Percentiles rank a stretch among this genome's conserved stretches.
phyloP scores from a whole-genome alignment of 2,797 vertebrate genomes.

The Discoglossus pictus region DNA sequence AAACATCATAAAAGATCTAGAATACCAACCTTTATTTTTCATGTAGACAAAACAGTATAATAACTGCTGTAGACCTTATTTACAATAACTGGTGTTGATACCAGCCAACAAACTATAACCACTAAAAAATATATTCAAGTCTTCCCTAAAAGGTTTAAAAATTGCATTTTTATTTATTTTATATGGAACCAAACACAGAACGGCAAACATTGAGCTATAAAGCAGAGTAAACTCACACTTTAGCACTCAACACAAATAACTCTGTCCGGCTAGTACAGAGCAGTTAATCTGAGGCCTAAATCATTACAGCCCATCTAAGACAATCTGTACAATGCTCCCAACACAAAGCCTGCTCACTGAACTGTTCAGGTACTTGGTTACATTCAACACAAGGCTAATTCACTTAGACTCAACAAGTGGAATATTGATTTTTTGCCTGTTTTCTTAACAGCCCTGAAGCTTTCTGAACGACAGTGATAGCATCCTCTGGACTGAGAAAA shows the following conservation, averaged over 20 bases:
- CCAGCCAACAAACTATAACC: too few species aligned
- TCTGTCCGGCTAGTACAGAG: conserved; percentile 48
- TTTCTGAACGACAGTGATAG: conserved; percentile 69
- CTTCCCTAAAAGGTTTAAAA: too few species aligned
- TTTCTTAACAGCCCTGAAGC: conserved; percentile 71
- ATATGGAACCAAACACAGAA: conserved; percentile 2
- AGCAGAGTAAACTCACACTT: conserved; percentile 50
- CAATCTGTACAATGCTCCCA: conserved; percentile 64
- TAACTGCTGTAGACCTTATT: too few species aligned
- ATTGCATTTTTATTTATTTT: too few species aligned
- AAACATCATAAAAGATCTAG: too few species aligned
- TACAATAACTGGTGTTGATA: too few species aligned
- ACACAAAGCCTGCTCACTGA: conserved; percentile 66
- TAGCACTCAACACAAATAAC: conserved; percentile 49
- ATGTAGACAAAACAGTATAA: too few species aligned
- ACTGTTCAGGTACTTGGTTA: conserved; percentile 72
- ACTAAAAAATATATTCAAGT: too few species aligned
- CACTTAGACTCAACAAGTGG: conserved; percentile 79
- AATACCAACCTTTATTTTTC: too few species aligned
- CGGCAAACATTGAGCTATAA: conserved; percentile 15
- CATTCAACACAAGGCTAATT: conserved; percentile 75
- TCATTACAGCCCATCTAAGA: conserved; percentile 55
- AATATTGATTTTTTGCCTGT: conserved; percentile 77
- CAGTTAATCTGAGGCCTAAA: conserved; percentile 59
- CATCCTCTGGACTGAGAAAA: conserved; percentile 46